Base-by-base conservation (phyloP, 2,888 invertebrate species). In the Platycheirus rosarum region DNA sequence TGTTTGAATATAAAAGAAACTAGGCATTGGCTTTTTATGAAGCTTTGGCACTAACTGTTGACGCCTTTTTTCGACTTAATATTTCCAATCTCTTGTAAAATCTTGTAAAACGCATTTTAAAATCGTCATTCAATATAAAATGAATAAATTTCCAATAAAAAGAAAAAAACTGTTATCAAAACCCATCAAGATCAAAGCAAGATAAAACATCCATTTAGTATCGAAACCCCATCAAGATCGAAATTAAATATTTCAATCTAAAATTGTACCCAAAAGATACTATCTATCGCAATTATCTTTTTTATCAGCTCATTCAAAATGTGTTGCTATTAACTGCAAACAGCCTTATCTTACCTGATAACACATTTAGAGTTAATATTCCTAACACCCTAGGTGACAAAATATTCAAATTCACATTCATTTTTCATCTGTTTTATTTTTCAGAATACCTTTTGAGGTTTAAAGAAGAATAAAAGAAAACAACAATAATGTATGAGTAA, bases 321-420 rank as follows among this genome's bases (percentile, higher is more conserved):
- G 29, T 32, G 29, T 8, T 32, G 29, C 8, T 8, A 8, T 32
- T 32, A 3, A 32, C 29, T 32, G 23, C 23, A 2, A n/a, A n/a
- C 8, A 7, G 8, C 29, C 29, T 32, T 57, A 53, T 53, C 18
- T 37, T 53, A 18, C 18, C 6, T 55, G n/a, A 14, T 35, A 26
- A 57, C 23, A 26, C 8, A 26, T 55, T n/a, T 20, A 55, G 35
- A n/a, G 55, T 37, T 32, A 55, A 37, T 57, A 26, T 57, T 23
- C 6, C 57, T 26, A 60, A 60, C 42, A 44, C 60, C 42, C 16
- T 60, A 18, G 29, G 60, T 60, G 60, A 44, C 44, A 44, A 60
- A 26, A 40, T 57, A 40, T 23, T 26, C 13, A n/a, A 29, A 16
- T 32, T 32, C 23, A 46, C 11, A 32, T 23, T 23, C 23, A 20